Evolutionary conservation across 2,113 vertebrate genomes (phyloP).

Genomic region (Eclectus roratus): DNA sequence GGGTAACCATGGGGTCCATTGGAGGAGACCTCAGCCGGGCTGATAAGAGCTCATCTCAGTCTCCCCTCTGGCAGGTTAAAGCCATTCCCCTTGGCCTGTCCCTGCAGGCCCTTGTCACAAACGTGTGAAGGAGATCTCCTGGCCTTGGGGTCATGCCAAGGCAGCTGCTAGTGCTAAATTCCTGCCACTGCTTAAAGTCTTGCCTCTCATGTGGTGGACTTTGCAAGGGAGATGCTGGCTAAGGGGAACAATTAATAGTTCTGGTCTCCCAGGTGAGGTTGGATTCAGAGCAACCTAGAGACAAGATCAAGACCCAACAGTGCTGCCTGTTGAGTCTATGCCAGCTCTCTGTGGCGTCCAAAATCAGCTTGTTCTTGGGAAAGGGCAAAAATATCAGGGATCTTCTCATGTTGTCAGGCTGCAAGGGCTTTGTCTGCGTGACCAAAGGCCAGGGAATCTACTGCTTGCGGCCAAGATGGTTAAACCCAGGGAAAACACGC

Average conservation of each 20-base stretch:
- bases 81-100: background rate
- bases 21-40: no score
- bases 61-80: background rate
- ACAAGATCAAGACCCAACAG: background rate
- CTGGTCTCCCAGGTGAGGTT: background rate
- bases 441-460: background rate
- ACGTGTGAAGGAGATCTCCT: rapidly evolving
- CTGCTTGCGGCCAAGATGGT: rapidly evolving
- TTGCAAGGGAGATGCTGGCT: background rate
- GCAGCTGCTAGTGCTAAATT: background rate
- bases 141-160: no score
- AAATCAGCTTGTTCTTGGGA: background rate
- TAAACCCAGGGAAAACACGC: rapidly evolving
- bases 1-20: no score
- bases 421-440: rapidly evolving
- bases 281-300: background rate
- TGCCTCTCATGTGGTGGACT: background rate
- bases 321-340: background rate
- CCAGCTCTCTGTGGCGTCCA: background rate
- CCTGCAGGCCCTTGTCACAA: background rate
- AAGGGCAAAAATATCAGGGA: rapidly evolving
- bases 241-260: background rate
- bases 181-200: background rate
- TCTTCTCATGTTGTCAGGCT: rapidly evolving
- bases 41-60: background rate